Conservation (phyloP, 2,797 vertebrate genomes). For the Premnoplex brunnescens region DNA sequence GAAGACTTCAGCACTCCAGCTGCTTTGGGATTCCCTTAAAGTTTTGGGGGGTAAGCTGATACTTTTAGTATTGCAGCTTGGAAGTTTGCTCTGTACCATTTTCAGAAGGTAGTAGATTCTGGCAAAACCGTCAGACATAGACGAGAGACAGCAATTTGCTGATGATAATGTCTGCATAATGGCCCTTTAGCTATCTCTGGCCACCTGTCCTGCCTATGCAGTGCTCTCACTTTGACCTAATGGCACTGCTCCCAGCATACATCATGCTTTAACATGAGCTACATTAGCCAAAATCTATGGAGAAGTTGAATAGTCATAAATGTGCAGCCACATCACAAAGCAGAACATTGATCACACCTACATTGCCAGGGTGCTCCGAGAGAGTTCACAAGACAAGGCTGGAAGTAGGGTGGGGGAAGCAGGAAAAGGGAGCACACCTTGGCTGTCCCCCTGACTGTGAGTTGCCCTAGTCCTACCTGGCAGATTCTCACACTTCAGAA, state of each 20-base stretch:
- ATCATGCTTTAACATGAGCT: neutral
- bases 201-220: neutral
- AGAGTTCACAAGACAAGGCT: rapidly evolving
- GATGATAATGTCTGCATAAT: neutral
- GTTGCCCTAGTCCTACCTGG: neutral
- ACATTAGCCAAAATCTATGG: neutral
- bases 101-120: neutral
- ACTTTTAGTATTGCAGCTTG: neutral
- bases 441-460: neutral
- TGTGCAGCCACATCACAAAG: neutral
- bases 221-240: neutral
- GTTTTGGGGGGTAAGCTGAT: rapidly evolving
- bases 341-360: rapidly evolving
- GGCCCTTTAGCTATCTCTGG: neutral
- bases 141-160: neutral
- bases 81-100: neutral
- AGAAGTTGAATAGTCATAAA: neutral
- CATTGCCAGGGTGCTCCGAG: neutral
- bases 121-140: neutral
- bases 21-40: neutral
- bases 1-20: neutral
- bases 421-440: neutral
- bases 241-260: neutral
- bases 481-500: neutral
- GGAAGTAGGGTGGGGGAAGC: neutral